A percentile compares a stretch with the other conserved stretches of the same genome.
phyloP scores from a whole-genome alignment of 2,888 invertebrate species.

The Agelastica alni region DNA sequence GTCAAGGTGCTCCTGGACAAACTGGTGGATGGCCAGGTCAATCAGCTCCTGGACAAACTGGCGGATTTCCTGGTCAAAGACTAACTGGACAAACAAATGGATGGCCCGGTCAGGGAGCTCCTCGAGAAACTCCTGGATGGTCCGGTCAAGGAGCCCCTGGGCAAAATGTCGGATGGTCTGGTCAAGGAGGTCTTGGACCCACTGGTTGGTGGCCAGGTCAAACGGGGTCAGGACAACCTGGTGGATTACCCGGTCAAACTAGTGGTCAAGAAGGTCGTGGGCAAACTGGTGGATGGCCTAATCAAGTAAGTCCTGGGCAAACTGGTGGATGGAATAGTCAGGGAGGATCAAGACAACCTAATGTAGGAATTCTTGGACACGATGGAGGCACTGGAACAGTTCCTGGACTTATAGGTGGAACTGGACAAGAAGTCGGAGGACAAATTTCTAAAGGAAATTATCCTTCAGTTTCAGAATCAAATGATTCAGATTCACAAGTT shows the following conservation, averaged over 20 bases:
- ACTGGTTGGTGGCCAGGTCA: conserved; percentile 7
- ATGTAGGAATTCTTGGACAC: conserved; percentile 8
- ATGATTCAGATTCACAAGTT: conserved; percentile 76
- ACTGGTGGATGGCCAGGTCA: background rate
- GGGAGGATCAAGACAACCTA: conserved; percentile 19
- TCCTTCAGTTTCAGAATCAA: conserved; percentile 41
- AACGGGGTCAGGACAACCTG: conserved; percentile 9
- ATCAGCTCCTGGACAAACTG: conserved; percentile 1
- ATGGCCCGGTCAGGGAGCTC: conserved; percentile 14
- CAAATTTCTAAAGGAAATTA: background rate
- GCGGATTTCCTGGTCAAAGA: conserved; percentile 10
- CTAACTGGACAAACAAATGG: conserved; percentile 10
- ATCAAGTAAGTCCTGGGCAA: conserved; percentile 26
- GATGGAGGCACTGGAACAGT: background rate
- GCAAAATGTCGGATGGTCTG: conserved; percentile 21
- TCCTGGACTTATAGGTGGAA: conserved; percentile 18
- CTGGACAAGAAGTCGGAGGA: conserved; percentile 9
- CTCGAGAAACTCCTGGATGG: background rate
- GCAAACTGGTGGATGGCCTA: conserved; percentile 13
- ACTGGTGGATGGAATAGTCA: conserved; percentile 21
- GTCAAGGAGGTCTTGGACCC: conserved; percentile 1
- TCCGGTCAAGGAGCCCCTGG: conserved; percentile 22
- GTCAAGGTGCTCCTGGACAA: conserved; percentile 7
- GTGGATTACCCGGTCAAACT: conserved; percentile 13
- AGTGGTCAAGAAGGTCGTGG: conserved; percentile 3